These are phyloP conservation scores for Diacarnus erythraeanus DNA, from an alignment of 37 sponge, comb jelly and placozoan genomes.

Conservation along the genomic window DNA sequence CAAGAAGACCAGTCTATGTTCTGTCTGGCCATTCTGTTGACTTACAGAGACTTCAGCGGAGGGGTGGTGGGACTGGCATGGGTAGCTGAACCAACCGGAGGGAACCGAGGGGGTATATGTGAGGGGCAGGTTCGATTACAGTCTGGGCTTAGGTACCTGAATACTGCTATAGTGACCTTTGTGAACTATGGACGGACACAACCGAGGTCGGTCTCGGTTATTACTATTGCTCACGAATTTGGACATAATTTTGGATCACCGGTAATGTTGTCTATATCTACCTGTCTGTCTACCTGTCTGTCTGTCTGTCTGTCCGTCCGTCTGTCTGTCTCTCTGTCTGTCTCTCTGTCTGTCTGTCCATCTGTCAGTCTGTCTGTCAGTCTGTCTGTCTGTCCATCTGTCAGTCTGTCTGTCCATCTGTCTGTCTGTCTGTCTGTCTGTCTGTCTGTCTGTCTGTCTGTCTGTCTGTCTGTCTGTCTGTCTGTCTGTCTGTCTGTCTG, in stretches of 20 bases:
- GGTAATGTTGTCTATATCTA: too few species aligned
- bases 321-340: too few species aligned
- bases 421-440: too few species aligned
- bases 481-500: too few species aligned
- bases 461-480: too few species aligned
- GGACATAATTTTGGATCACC: constrained; percentile 97
- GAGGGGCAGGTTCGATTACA: constrained; percentile 36
- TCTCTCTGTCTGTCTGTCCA: too few species aligned
- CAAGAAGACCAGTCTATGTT: constrained; percentile 55
- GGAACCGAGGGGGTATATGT: constrained; percentile 83
- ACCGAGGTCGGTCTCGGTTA: constrained; percentile 40
- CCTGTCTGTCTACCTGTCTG: too few species aligned
- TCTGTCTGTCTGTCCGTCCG: too few species aligned
- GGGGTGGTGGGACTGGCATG: constrained; percentile 95
- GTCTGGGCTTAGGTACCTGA: constrained; percentile 57
- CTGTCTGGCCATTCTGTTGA: constrained; percentile 84
- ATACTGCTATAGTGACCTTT: constrained; percentile 89
- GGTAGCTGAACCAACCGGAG: constrained; percentile 79
- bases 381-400: too few species aligned
- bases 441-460: too few species aligned
- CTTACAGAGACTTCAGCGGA: constrained; percentile 82
- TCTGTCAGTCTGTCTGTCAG: too few species aligned
- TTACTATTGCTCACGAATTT: constrained; percentile 94
- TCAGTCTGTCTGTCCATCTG: too few species aligned
- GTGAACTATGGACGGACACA: constrained; percentile 81